Conservation (phyloP, 2,888 invertebrate species). For the Pecten maximus region DNA sequence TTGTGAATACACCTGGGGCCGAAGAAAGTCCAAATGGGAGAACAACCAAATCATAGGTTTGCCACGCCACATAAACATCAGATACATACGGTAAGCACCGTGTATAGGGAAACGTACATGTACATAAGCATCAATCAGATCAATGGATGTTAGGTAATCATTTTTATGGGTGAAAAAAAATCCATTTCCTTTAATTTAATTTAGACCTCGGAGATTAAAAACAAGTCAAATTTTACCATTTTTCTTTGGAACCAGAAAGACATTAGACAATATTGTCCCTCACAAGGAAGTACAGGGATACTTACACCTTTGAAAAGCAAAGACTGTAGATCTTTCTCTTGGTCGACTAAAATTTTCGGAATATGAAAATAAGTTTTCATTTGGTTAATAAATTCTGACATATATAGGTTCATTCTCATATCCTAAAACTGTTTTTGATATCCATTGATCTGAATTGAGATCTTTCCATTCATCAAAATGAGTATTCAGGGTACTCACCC, state of each 20-base stretch:
- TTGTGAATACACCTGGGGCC: constrained; percentile 53
- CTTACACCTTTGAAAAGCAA: constrained; percentile 31
- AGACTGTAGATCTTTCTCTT: constrained; percentile 37
- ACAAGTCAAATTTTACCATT: constrained; percentile 45
- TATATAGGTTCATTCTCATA: constrained; percentile 45
- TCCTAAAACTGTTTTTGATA: constrained; percentile 40
- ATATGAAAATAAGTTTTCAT: constrained; percentile 31
- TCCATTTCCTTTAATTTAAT: constrained; percentile 44
- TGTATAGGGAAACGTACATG: constrained; percentile 46
- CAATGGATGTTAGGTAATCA: constrained; percentile 50
- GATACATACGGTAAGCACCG: constrained; percentile 45
- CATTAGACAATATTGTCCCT: constrained; percentile 41
- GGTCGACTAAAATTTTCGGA: neutral
- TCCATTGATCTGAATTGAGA: constrained; percentile 42
- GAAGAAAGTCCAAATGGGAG: constrained; percentile 52
- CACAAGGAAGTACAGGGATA: neutral
- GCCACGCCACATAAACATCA: constrained; percentile 48
- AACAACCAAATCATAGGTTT: constrained; percentile 43
- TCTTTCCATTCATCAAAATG: constrained; percentile 38
- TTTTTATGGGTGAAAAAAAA: constrained; percentile 46
- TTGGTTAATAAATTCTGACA: neutral
- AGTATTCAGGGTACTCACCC: neutral
- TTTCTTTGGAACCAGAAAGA: constrained; percentile 46
- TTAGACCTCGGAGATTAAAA: constrained; percentile 44
- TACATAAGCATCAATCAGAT: constrained; percentile 51